Evolutionary conservation across 2,888 invertebrate genomes (phyloP).

Genomic region (Salpingus planirostris): DNA sequence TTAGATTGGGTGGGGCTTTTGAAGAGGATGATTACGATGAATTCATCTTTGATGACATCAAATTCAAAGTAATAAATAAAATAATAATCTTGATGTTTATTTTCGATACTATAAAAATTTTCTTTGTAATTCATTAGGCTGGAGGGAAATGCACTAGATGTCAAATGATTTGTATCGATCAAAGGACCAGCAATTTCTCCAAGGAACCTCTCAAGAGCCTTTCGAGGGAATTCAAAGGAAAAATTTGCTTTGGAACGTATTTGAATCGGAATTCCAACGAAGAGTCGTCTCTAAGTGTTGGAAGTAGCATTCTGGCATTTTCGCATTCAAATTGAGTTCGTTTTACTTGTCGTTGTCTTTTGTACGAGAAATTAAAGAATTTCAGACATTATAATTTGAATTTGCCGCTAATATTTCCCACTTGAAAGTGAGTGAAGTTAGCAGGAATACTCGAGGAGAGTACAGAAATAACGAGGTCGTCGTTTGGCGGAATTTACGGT

Average conservation of each 20-base stretch:
- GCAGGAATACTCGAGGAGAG: too few relatives aligned
- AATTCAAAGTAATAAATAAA: constrained; percentile 46
- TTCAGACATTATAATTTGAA: too few relatives aligned
- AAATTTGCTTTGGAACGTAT: constrained; percentile 76
- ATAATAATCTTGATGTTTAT: too few relatives aligned
- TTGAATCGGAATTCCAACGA: constrained; percentile 41
- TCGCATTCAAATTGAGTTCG: too few relatives aligned
- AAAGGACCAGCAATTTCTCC: constrained; percentile 69
- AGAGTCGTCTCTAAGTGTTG: too few relatives aligned
- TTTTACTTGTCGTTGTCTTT: too few relatives aligned
- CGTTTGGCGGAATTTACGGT: too few relatives aligned
- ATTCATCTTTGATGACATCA: constrained; percentile 55
- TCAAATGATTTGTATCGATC: constrained; percentile 94
- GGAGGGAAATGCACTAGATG: constrained; percentile 81
- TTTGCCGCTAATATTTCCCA: too few relatives aligned
- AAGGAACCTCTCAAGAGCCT: constrained; percentile 70
- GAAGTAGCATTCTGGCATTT: too few relatives aligned
- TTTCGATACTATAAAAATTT: constrained; percentile 2
- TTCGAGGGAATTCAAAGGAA: constrained; percentile 63
- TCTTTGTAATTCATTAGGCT: constrained; percentile 46
- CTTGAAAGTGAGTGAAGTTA: too few relatives aligned
- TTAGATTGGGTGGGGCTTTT: constrained; percentile 63
- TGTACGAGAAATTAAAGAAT: too few relatives aligned
- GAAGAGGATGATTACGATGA: constrained; percentile 65
- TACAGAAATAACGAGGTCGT: too few relatives aligned